These are phyloP conservation scores for Synchiropus splendidus DNA, from an alignment of 2,113 vertebrate species.

Conservation along the genomic window DNA sequence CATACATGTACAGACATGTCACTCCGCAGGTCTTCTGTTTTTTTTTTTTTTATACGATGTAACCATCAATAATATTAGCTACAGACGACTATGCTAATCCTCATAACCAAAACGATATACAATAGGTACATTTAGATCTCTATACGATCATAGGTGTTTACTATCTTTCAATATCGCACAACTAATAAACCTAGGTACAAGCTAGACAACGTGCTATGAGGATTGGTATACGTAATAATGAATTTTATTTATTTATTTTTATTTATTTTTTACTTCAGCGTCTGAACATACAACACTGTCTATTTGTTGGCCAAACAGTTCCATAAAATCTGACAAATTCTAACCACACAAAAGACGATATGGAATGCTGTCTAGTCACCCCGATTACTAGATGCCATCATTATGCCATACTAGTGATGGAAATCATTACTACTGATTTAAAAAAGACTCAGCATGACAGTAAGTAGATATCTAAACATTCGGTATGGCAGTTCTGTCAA, in stretches of 20 bases:
- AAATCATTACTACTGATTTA: slow-evolving; percentile 60
- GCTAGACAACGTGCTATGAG: slow-evolving; percentile 52
- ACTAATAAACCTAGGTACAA: slow-evolving; percentile 51
- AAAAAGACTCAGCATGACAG: slow-evolving; percentile 69
- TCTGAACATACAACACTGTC: too few relatives aligned
- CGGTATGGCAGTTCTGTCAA: slow-evolving; percentile 67
- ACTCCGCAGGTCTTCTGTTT: slow-evolving; percentile 37
- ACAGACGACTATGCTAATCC: slow-evolving; percentile 58
- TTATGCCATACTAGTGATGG: slow-evolving; percentile 64
- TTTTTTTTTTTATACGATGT: slow-evolving; percentile 60
- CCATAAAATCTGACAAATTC: slow-evolving; percentile 29
- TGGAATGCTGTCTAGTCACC: slow-evolving; percentile 55
- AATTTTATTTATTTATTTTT: slow-evolving; percentile 26
- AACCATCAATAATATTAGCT: slow-evolving; percentile 58
- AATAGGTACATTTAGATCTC: slow-evolving; percentile 62
- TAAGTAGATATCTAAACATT: slow-evolving; percentile 70
- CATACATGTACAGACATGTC: slow-evolving; percentile 59
- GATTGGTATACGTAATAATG: slow-evolving; percentile 41
- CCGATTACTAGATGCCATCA: slow-evolving; percentile 62
- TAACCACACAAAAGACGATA: slow-evolving; percentile 52
- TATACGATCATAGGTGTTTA: slow-evolving; percentile 60
- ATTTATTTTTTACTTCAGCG: too few relatives aligned
- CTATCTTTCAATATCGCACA: slow-evolving; percentile 57
- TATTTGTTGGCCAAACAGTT: too few relatives aligned
- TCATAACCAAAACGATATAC: slow-evolving; percentile 59